phyloP scores from a whole-genome alignment of 2,888 invertebrate species.

The Chymomyza procnemis region DNA sequence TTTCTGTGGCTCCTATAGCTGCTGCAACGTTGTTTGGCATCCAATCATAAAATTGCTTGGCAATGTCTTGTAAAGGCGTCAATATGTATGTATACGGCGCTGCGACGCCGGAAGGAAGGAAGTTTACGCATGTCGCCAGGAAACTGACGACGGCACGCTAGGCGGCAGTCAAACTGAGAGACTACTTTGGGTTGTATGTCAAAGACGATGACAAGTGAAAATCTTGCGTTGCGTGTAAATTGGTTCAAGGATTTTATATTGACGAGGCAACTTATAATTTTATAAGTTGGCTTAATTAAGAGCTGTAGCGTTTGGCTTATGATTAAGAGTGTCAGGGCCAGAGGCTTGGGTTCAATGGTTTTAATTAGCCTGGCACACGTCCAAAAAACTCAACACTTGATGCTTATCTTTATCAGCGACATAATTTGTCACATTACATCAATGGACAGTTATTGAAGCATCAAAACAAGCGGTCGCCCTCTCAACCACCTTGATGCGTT shows the following conservation, averaged over 20 bases:
- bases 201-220: slow-evolving; percentile 27
- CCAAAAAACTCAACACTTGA: slow-evolving; percentile 22
- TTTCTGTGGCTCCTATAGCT: not conserved
- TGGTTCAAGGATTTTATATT: slow-evolving; percentile 18
- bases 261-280: slow-evolving; percentile 13
- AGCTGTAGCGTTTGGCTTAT: not conserved
- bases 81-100: slow-evolving; percentile 20
- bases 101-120: slow-evolving; percentile 23
- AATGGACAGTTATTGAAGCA: slow-evolving; percentile 1
- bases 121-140: slow-evolving; percentile 31
- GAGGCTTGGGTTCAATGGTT: slow-evolving; percentile 22
- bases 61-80: slow-evolving; percentile 50
- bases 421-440: slow-evolving; percentile 70
- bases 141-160: slow-evolving; percentile 4
- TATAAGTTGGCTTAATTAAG: slow-evolving; percentile 39
- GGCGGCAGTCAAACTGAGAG: not conserved
- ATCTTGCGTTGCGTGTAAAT: slow-evolving; percentile 6
- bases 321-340: not conserved
- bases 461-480: slow-evolving; percentile 15
- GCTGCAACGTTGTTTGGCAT: slow-evolving; percentile 42
- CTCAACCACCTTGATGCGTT: slow-evolving; percentile 46
- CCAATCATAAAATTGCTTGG: slow-evolving; percentile 61
- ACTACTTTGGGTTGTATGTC: not conserved
- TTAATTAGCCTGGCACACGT: slow-evolving; percentile 48
- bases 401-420: slow-evolving; percentile 58